Evolutionary conservation across 2,113 vertebrate species (phyloP).

Genomic region (Gobiocypris rarus): DNA sequence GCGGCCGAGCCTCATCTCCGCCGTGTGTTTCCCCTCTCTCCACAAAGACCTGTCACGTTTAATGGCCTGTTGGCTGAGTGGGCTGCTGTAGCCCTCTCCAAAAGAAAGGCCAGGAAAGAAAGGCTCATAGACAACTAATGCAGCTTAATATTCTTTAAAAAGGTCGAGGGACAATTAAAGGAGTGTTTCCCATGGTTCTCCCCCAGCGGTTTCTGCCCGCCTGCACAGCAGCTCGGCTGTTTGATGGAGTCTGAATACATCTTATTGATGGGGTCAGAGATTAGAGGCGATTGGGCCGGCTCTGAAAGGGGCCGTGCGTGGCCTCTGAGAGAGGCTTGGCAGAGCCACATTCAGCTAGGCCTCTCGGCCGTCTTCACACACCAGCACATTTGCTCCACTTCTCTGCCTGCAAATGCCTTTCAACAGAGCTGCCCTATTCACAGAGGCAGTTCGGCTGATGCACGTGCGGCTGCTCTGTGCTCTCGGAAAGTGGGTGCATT

Average conservation of each 20-base stretch:
- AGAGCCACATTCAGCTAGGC: conserved; percentile 60
- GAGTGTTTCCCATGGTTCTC: conserved; percentile 76
- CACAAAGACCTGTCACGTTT: conserved; percentile 81
- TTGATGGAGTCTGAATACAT: conserved; percentile 79
- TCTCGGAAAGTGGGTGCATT: background rate
- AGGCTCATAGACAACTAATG: conserved; percentile 77
- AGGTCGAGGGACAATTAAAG: conserved; percentile 78
- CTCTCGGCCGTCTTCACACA: conserved; percentile 51
- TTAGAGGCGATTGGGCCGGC: conserved; percentile 72
- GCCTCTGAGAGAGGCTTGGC: conserved; percentile 61
- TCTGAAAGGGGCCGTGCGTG: conserved; percentile 69
- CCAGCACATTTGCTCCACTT: conserved; percentile 76
- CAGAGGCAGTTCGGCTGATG: conserved; percentile 54
- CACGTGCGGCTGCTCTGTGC: conserved; percentile 45
- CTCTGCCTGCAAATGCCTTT: conserved; percentile 74
- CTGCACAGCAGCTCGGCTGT: conserved; percentile 73
- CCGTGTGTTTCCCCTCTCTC: conserved; percentile 63
- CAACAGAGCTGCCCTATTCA: conserved; percentile 58
- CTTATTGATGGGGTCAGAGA: conserved; percentile 83
- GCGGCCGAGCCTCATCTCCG: conserved; percentile 59
- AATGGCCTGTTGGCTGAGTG: conserved; percentile 80
- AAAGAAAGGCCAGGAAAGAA: conserved; percentile 73
- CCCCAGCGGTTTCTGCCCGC: conserved; percentile 70
- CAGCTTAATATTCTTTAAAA: conserved; percentile 84
- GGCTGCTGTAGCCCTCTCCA: conserved; percentile 70